phyloP scores from a whole-genome alignment of 2,888 invertebrate species.

The Archaeoteleia sp. region DNA sequence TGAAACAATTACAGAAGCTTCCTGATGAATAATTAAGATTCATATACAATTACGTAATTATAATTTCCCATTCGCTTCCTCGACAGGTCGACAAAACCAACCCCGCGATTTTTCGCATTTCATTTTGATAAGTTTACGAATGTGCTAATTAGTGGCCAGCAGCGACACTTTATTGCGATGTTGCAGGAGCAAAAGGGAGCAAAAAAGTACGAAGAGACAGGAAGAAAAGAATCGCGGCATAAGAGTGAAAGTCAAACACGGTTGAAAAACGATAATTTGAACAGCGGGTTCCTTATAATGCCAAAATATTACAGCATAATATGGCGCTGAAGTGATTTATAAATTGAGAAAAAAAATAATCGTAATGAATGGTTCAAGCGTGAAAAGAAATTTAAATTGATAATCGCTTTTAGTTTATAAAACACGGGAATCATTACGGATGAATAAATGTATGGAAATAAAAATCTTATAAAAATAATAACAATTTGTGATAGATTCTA shows the following conservation, averaged over 20 bases:
- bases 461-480: no score
- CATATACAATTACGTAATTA: no score
- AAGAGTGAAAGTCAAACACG: slow-evolving; percentile 31
- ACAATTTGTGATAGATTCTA: no score
- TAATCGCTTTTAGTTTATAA: slow-evolving; percentile 1
- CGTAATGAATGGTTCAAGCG: slow-evolving; percentile 1
- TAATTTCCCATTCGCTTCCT: no score
- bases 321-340: slow-evolving; percentile 24
- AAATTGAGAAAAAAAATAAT: slow-evolving; percentile 1
- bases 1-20: no score
- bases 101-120: no score
- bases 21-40: no score
- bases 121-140: no score
- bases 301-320: slow-evolving; percentile 38
- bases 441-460: no score
- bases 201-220: slow-evolving; percentile 15
- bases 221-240: slow-evolving; percentile 8
- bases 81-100: no score
- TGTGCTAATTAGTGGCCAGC: slow-evolving; percentile 31
- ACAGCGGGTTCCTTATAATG: slow-evolving; percentile 31
- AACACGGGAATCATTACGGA: no score
- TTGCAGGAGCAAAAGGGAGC: slow-evolving; percentile 3
- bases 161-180: slow-evolving; percentile 17
- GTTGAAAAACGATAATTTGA: slow-evolving; percentile 32
- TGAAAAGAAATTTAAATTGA: slow-evolving; percentile 18